phyloP scores from a whole-genome alignment of 1,140 invertebrate genomes.

The Drosophila rufa region DNA sequence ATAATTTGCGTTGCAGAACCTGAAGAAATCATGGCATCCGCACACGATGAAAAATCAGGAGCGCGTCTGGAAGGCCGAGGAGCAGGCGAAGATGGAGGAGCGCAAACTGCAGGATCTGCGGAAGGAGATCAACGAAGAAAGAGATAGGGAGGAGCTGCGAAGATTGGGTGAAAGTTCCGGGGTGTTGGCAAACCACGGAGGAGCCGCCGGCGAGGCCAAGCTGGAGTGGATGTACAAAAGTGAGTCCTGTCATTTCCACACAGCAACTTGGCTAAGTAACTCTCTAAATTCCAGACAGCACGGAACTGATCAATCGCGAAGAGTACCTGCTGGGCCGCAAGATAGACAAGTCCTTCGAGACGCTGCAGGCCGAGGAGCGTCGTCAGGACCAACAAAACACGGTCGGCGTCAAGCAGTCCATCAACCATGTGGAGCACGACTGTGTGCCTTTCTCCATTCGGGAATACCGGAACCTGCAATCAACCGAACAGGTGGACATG shows the following conservation, averaged over 20 bases:
- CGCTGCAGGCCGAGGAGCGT: conserved; percentile 88
- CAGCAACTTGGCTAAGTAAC: not conserved
- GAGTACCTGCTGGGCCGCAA: conserved; percentile 95
- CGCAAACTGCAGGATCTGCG: conserved; percentile 89
- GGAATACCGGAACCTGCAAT: conserved; percentile 72
- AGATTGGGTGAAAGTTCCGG: conserved; percentile 88
- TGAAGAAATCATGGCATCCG: conserved; percentile 93
- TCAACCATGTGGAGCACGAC: conserved; percentile 91
- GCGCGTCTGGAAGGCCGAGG: conserved; percentile 91
- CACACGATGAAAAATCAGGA: conserved; percentile 92
- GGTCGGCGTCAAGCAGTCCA: conserved; percentile 85
- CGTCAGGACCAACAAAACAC: conserved; percentile 82
- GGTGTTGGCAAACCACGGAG: conserved; percentile 85
- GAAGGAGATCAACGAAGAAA: conserved; percentile 89
- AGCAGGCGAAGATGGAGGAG: conserved; percentile 90
- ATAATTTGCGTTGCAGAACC: conserved; percentile 86
- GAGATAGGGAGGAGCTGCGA: conserved; percentile 88
- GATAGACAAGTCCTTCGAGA: conserved; percentile 94
- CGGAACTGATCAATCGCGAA: conserved; percentile 89
- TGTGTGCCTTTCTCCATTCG: conserved; percentile 91
- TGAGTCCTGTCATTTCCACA: conserved; percentile 47
- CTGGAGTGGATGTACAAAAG: conserved; percentile 97
- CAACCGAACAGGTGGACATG: conserved; percentile 90
- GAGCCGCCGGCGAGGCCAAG: conserved; percentile 87
- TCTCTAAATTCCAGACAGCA: conserved; percentile 44